Percentiles rank a stretch among this genome's conserved stretches.
Evolutionary conservation across 2,113 vertebrate species (phyloP).

Genomic region (Sceloporus undulatus): DNA sequence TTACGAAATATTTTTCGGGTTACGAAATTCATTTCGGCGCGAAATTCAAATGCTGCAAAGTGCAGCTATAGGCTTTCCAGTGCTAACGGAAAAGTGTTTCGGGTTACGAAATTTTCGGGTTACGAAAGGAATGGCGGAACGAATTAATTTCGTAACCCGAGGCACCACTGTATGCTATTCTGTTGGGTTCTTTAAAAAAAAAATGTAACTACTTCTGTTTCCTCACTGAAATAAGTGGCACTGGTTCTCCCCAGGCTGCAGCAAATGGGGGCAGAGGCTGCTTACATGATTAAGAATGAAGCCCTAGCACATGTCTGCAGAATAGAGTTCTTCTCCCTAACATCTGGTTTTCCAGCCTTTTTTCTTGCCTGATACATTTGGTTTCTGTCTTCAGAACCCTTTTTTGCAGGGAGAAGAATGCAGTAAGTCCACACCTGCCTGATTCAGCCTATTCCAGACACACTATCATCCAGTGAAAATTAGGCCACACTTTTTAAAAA

Average conservation of each 20-base stretch:
- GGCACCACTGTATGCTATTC: too few species aligned
- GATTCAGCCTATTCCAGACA: background rate
- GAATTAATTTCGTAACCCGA: too few species aligned
- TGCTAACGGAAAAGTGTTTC: too few species aligned
- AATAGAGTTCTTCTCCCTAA: background rate
- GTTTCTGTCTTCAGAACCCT: background rate
- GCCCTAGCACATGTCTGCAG: background rate
- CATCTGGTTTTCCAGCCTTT: background rate
- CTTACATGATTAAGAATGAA: background rate
- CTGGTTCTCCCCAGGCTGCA: background rate
- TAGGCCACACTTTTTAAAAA: background rate
- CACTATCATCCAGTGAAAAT: background rate
- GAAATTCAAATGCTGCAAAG: too few species aligned
- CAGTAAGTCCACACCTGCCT: background rate
- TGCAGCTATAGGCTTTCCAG: too few species aligned
- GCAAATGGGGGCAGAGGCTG: background rate
- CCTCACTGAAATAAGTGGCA: background rate
- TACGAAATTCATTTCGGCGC: too few species aligned
- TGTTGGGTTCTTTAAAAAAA: too few species aligned
- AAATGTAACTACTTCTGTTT: background rate
- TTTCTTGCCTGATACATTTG: background rate
- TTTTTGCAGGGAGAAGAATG: background rate
- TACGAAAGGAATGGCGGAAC: too few species aligned
- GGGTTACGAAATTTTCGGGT: too few species aligned
- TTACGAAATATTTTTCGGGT: too few species aligned